Evolutionary conservation across 2,888 invertebrate genomes (phyloP).

Genomic region (Cynaeus angustus): DNA sequence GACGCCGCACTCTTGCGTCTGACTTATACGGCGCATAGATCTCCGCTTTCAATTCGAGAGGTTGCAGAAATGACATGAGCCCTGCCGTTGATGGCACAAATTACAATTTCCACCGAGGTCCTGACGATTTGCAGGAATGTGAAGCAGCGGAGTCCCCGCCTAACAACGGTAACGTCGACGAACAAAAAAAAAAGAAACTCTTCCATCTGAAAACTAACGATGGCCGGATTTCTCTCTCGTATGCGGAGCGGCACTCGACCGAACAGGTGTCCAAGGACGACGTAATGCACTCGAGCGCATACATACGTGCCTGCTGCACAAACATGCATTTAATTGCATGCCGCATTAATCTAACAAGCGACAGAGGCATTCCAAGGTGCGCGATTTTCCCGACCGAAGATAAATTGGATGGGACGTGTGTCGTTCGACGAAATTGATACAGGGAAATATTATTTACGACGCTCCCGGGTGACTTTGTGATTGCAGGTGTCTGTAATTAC

Average conservation of each 20-base stretch:
- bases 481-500: not conserved
- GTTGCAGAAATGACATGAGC: constrained; percentile 48
- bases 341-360: constrained; percentile 52
- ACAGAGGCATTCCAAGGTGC: constrained; percentile 39
- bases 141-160: constrained; percentile 9
- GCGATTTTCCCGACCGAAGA: constrained; percentile 23
- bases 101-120: constrained; percentile 43
- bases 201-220: not conserved
- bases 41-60: constrained; percentile 59
- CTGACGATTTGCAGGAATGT: constrained; percentile 39
- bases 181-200: constrained; percentile 3
- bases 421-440: constrained; percentile 5
- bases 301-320: constrained; percentile 56
- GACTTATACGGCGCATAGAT: constrained; percentile 63
- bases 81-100: constrained; percentile 47
- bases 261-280: constrained; percentile 57
- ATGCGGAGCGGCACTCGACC: constrained; percentile 25
- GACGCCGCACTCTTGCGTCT: constrained; percentile 55
- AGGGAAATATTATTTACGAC: constrained; percentile 29
- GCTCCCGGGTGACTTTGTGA: not conserved
- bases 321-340: constrained; percentile 63
- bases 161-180: constrained; percentile 11
- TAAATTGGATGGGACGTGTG: constrained; percentile 27
- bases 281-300: constrained; percentile 55
- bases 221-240: constrained; percentile 11